Conservation (phyloP, 2,888 invertebrate species). For the Rhagonycha fulva region DNA sequence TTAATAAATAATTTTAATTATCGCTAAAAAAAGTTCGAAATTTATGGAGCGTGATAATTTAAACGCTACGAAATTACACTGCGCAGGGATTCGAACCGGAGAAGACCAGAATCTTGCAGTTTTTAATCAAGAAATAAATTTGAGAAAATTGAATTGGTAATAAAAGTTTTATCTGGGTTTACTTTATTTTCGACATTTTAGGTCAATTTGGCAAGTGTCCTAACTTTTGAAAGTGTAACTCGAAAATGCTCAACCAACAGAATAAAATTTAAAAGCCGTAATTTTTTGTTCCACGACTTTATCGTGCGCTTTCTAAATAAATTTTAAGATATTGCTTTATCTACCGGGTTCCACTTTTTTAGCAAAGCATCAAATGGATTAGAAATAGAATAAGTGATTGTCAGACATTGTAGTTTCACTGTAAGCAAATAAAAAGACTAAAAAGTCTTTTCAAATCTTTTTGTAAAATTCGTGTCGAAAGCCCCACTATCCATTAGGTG, state of each 20-base stretch:
- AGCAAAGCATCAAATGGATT: slow-evolving; percentile 15
- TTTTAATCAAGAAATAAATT: not conserved
- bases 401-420: not conserved
- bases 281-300: slow-evolving; percentile 15
- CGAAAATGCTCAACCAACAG: slow-evolving; percentile 12
- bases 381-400: slow-evolving; percentile 19
- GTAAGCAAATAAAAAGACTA: not conserved
- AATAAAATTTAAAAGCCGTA: slow-evolving; percentile 18
- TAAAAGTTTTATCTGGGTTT: not conserved
- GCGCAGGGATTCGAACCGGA: not conserved
- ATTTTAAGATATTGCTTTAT: slow-evolving; percentile 8
- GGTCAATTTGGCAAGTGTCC: slow-evolving; percentile 12
- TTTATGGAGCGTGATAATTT: not conserved
- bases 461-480: not conserved
- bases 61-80: too few relatives aligned
- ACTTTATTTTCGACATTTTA: slow-evolving; percentile 5
- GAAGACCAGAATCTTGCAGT: not conserved
- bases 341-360: slow-evolving; percentile 7
- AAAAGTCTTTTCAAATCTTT: not conserved
- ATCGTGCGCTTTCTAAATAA: slow-evolving; percentile 1
- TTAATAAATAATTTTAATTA: not conserved
- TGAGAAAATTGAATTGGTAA: not conserved
- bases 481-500: not conserved
- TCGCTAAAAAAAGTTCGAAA: not conserved
- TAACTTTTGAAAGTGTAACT: slow-evolving; percentile 6